Evolutionary conservation across 2,113 vertebrate genomes (phyloP).

Genomic region (Zapornia atra): DNA sequence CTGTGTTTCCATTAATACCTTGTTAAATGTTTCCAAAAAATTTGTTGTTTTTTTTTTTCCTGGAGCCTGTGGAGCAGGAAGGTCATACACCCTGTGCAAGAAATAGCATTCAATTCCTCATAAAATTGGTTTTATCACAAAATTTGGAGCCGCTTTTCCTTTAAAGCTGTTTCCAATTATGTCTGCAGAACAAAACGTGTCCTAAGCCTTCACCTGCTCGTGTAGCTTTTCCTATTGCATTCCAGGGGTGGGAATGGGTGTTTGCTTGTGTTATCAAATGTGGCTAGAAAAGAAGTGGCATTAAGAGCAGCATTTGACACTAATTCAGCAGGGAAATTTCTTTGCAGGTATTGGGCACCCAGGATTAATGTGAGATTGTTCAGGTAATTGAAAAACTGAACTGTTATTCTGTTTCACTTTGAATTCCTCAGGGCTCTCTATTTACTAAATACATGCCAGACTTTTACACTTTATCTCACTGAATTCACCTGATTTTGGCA

Average conservation of each 20-base stretch:
- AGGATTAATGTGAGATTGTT: not conserved
- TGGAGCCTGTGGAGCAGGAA: not conserved
- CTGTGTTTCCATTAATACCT: not conserved
- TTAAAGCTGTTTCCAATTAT: not conserved
- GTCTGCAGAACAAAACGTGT: not conserved
- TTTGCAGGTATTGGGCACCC: not conserved
- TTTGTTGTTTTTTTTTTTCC: fast-evolving
- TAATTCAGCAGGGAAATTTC: slow-evolving; percentile 11
- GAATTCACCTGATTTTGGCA: not conserved
- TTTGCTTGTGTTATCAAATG: not conserved
- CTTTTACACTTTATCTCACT: not conserved
- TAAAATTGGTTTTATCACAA: not conserved
- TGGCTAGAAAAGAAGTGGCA: not conserved
- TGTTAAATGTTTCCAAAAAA: not conserved
- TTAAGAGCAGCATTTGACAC: not conserved
- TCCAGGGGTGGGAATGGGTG: fast-evolving
- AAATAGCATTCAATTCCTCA: not conserved
- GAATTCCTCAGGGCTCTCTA: not conserved
- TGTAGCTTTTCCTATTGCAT: not conserved
- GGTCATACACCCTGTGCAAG: not conserved
- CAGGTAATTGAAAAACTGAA: not conserved
- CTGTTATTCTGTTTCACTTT: not conserved
- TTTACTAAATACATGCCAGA: not conserved
- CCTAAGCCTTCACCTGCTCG: not conserved
- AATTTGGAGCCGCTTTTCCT: not conserved